These are phyloP conservation scores for Heliothis subflexa DNA, from an alignment of 1,140 invertebrate species.

Conservation along the genomic window DNA sequence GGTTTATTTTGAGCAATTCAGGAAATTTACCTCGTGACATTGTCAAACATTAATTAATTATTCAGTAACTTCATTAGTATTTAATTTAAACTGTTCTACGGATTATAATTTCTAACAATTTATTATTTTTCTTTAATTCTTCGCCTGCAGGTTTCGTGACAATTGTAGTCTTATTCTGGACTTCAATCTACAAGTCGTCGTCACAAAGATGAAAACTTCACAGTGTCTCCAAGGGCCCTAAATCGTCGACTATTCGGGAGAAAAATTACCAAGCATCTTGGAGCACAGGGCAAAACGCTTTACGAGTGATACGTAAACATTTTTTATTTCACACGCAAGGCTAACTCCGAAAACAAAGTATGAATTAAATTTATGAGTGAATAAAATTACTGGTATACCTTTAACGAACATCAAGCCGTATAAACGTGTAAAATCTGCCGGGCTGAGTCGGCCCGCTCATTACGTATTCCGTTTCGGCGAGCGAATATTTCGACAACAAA, in stretches of 20 bases:
- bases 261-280: slow-evolving; percentile 23
- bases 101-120: background rate
- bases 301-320: slow-evolving; percentile 39
- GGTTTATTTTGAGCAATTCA: too few species aligned
- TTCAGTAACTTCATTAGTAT: background rate
- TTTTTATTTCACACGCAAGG: slow-evolving; percentile 45
- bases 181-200: slow-evolving; percentile 10
- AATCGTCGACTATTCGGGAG: slow-evolving; percentile 32
- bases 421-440: slow-evolving; percentile 65
- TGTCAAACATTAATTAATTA: background rate
- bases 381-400: slow-evolving; percentile 63
- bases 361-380: slow-evolving; percentile 63
- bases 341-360: slow-evolving; percentile 55
- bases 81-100: background rate
- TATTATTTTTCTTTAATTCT: background rate
- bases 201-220: slow-evolving; percentile 9
- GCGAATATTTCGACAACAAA: slow-evolving; percentile 79
- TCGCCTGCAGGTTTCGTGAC: background rate
- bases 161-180: background rate
- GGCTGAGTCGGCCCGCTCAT: slow-evolving; percentile 64
- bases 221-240: slow-evolving; percentile 11
- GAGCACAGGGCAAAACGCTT: slow-evolving; percentile 27
- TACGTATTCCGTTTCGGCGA: slow-evolving; percentile 72
- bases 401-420: slow-evolving; percentile 61
- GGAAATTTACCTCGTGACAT: too few species aligned